Evolutionary conservation across 1,140 invertebrate genomes (phyloP), one percentile per base, ranked within the genome.

Genomic region (Vanessa tameamea): DNA sequence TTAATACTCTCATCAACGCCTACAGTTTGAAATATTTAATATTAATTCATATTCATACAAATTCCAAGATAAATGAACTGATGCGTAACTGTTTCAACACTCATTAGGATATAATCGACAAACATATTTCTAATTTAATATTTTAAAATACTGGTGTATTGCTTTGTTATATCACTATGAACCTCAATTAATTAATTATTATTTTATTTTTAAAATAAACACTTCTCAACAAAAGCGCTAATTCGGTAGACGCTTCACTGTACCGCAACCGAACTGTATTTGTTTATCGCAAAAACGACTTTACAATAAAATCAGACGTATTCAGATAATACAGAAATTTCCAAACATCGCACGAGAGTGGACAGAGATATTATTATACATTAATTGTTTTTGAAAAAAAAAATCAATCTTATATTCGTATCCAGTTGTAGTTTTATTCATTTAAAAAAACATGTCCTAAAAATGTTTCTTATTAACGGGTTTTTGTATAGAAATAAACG

Each of bases 1-100:
- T 90, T 90, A 90, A 89, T 90, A 88, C 80, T 83, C 76, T 87
- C 80, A 77, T 88, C 80, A 90, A 88, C 87, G 79, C 82, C 87
- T 90, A 89, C 84, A 81, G 70, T 81, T 83, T 77, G 78, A 84
- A 80, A 81, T 78, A 76, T 80, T 78, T 75, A 77, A 78, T 82
- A 74, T 79, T 72, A 53, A 20, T 48, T 68, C 50, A 59, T 67
- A 69, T 37, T 37, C 57, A 61, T 37, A 61, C 57, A 61, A 61
- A 61, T 61, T 37, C 55, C 55, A 26, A 26, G 55, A 26, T 59
- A 59, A 26, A 59, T 9, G 6, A 26, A 59, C 12, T 26, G 55
- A 26, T 59, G 16, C 26, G 3, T 37, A 59, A 12, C 59, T 13
- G 69, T 31, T 26, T 63, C 15, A 70, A 65, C 63, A 31, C 47